Evolutionary conservation across 1,140 invertebrate species (phyloP).

Genomic region (Uloborus diversus): DNA sequence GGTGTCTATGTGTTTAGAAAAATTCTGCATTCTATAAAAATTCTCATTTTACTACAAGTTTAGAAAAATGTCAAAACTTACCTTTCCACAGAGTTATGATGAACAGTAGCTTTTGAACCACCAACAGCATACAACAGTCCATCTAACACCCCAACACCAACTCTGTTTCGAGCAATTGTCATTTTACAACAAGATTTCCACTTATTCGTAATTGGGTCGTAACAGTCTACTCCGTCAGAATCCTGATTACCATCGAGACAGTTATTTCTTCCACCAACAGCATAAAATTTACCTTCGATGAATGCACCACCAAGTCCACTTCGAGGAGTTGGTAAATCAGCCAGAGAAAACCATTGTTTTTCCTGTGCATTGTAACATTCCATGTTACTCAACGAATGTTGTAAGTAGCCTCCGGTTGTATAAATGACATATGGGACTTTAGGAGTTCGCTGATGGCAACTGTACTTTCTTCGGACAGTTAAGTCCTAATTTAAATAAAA

Average conservation of each 20-base stretch:
- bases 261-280: constrained; percentile 90
- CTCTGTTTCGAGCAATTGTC: constrained; percentile 95
- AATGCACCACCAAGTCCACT: constrained; percentile 89
- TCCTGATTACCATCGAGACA: constrained; percentile 79
- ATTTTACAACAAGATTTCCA: constrained; percentile 99
- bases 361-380: constrained; percentile 89
- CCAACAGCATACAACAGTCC: constrained; percentile 92
- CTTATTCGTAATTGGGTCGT: constrained; percentile 94
- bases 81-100: constrained; percentile 89
- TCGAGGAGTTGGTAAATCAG: constrained; percentile 80
- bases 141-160: constrained; percentile 95
- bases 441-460: constrained; percentile 83
- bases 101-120: constrained; percentile 81
- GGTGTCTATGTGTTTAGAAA: no score
- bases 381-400: constrained; percentile 83
- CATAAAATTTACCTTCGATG: constrained; percentile 82
- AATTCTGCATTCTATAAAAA: no score
- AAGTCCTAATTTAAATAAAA: constrained; percentile 71
- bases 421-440: constrained; percentile 88
- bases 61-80: no score
- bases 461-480: constrained; percentile 81
- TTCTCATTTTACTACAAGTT: no score
- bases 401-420: constrained; percentile 86
- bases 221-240: constrained; percentile 87
- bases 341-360: constrained; percentile 80